Conservation (phyloP, 1,140 invertebrate genomes). For the Radopholus similis region DNA sequence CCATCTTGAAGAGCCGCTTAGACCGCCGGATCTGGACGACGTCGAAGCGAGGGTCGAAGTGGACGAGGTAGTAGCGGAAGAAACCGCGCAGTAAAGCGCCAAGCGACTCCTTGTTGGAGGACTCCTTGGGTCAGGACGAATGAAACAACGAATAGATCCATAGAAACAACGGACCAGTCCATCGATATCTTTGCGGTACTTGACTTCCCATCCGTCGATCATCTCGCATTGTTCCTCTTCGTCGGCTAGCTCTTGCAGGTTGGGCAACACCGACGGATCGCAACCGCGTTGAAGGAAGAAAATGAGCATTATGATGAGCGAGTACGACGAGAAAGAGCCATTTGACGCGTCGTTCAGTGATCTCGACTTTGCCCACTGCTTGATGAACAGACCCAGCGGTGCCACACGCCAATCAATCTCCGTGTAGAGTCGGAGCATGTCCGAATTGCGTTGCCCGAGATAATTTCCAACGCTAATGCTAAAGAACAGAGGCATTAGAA, state of each 20-base stretch:
- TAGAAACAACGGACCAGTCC: no score
- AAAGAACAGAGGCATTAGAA: not conserved
- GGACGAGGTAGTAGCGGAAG: not conserved
- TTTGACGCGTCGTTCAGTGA: constrained; percentile 1
- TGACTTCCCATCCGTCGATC: constrained; percentile 16
- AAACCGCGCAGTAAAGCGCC: constrained; percentile 7
- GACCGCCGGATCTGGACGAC: constrained; percentile 13
- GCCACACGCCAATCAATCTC: constrained; percentile 4
- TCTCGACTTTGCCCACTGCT: not conserved
- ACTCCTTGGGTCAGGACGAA: no score
- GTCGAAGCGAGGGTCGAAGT: not conserved
- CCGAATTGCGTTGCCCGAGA: not conserved
- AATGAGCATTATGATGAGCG: constrained; percentile 16
- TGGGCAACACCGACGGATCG: constrained; percentile 4
- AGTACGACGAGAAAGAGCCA: not conserved
- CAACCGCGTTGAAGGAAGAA: constrained; percentile 11
- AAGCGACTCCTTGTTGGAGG: not conserved
- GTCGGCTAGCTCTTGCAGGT: not conserved
- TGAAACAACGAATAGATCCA: no score
- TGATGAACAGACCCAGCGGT: not conserved
- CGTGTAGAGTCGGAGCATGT: not conserved
- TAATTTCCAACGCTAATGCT: not conserved
- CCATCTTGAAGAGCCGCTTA: not conserved
- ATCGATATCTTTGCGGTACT: not conserved
- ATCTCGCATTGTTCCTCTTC: not conserved